Evolutionary conservation across 2,888 invertebrate genomes (phyloP).

Genomic region (Sclerodermus sp.): DNA sequence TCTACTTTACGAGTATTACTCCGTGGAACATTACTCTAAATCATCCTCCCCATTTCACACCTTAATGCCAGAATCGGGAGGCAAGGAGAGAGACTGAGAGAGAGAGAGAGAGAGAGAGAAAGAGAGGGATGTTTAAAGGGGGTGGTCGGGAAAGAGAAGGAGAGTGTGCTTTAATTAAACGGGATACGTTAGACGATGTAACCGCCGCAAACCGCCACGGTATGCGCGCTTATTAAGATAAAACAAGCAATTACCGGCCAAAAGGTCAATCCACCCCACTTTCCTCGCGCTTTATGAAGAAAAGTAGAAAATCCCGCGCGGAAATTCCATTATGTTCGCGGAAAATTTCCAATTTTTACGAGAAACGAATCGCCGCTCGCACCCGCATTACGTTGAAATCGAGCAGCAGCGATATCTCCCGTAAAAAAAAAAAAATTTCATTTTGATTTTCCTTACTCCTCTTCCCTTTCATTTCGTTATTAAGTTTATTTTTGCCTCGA

Average conservation of each 20-base stretch:
- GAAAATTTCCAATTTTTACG: no score
- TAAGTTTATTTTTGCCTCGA: no score
- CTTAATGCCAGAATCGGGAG: slow-evolving; percentile 15
- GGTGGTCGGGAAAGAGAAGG: not conserved
- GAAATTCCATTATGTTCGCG: no score
- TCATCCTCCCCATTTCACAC: slow-evolving; percentile 14
- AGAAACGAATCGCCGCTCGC: no score
- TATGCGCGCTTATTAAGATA: slow-evolving; percentile 37
- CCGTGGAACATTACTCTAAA: slow-evolving; percentile 5
- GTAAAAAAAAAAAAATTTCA: no score
- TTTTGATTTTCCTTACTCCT: no score
- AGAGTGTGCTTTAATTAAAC: slow-evolving; percentile 37
- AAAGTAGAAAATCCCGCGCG: no score
- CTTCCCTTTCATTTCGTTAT: no score
- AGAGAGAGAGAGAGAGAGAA: slow-evolving; percentile 5
- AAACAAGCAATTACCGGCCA: slow-evolving; percentile 38
- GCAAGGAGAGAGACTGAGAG: slow-evolving; percentile 9
- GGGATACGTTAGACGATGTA: slow-evolving; percentile 33
- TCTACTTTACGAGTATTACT: slow-evolving; percentile 1
- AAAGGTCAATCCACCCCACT: slow-evolving; percentile 30
- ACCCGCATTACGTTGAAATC: no score
- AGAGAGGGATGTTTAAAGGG: not conserved
- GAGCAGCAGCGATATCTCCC: no score
- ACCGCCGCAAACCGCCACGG: slow-evolving; percentile 29
- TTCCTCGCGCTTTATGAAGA: not conserved